These are phyloP conservation scores for Leucoraja erinaceus DNA, from an alignment of 2,113 vertebrate genomes.

Conservation along the genomic window DNA sequence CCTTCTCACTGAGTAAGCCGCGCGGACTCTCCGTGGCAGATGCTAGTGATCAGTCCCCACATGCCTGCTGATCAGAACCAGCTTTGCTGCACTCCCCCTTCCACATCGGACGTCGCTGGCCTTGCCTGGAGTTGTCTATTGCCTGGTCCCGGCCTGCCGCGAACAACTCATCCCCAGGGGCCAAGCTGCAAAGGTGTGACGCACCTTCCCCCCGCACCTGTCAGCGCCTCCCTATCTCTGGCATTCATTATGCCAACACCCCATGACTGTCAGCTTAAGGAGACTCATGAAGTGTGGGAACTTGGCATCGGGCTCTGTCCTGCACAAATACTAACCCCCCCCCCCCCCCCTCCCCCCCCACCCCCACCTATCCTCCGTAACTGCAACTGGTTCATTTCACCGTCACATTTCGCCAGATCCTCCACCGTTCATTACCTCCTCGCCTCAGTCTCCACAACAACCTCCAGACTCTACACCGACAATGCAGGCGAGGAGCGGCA, in stretches of 20 bases:
- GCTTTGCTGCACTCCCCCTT: background rate
- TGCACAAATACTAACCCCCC: background rate
- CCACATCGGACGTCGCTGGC: background rate
- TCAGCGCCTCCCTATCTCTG: background rate
- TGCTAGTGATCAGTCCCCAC: background rate
- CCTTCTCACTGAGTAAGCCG: background rate
- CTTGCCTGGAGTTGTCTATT: background rate
- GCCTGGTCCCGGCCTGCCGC: no score
- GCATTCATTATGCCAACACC: background rate
- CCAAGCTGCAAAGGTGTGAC: background rate
- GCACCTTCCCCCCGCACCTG: background rate
- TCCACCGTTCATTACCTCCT: background rate
- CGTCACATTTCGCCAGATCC: background rate
- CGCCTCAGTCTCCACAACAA: background rate
- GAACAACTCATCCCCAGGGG: background rate
- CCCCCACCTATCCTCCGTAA: background rate
- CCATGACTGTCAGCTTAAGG: background rate
- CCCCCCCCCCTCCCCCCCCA: no score
- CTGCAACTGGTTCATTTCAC: background rate
- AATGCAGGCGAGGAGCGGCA: no score
- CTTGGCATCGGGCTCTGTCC: background rate
- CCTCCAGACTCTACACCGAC: no score
- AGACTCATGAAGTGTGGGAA: background rate
- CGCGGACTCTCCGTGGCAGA: background rate
- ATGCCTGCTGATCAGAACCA: background rate